Conservation (phyloP, 1,140 invertebrate species). For the Drepana arcuata region DNA sequence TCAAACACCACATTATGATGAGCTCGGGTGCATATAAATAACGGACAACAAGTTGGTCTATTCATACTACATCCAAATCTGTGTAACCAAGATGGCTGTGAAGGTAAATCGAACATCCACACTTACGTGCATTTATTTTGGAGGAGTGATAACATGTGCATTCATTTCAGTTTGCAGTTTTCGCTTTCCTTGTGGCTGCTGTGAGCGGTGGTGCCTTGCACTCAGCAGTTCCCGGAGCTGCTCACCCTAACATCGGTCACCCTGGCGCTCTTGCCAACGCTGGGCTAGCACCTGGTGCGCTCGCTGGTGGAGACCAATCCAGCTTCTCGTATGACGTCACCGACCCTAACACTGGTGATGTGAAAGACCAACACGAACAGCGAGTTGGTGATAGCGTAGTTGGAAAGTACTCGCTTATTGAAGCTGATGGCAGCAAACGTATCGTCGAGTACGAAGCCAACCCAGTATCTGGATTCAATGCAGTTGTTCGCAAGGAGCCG, state of each 20-base stretch:
- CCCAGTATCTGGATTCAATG: constrained; percentile 65
- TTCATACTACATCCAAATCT: constrained; percentile 16
- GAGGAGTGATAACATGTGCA: neutral
- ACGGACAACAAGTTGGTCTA: constrained; percentile 4
- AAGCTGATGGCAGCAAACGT: constrained; percentile 63
- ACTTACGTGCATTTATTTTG: neutral
- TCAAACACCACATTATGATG: constrained; percentile 22
- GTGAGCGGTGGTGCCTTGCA: no score
- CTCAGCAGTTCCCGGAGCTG: no score
- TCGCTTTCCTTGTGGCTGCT: constrained; percentile 28
- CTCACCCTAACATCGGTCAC: no score
- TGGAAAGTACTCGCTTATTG: constrained; percentile 63
- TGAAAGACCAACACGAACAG: constrained; percentile 67
- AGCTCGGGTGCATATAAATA: constrained; percentile 27
- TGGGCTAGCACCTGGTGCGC: no score
- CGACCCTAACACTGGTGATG: constrained; percentile 69
- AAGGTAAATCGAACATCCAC: no score
- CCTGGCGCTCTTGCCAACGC: no score
- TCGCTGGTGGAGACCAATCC: constrained; percentile 32
- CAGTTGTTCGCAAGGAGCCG: constrained; percentile 62
- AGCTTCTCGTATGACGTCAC: constrained; percentile 61
- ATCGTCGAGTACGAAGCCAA: constrained; percentile 65
- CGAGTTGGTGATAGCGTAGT: constrained; percentile 72
- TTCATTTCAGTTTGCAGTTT: constrained; percentile 27
- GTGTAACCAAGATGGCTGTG: constrained; percentile 33